These are phyloP conservation scores for Drosophila elegans DNA, from an alignment of 1,140 invertebrate genomes.

Conservation along the genomic window DNA sequence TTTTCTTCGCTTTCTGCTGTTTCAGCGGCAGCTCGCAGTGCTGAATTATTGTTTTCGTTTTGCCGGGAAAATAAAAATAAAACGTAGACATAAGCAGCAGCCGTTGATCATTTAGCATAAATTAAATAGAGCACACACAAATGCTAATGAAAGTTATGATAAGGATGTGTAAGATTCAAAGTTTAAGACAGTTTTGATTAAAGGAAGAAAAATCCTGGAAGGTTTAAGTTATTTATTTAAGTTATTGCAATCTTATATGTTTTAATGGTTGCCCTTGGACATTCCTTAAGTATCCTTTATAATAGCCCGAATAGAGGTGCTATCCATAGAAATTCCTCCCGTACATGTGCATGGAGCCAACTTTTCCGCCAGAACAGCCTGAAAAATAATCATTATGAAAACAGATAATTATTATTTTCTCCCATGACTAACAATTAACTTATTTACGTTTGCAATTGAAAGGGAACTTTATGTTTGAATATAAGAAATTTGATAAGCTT, in stretches of 20 bases:
- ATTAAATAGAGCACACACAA: slow-evolving; percentile 54
- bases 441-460: too few relatives aligned
- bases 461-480: too few relatives aligned
- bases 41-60: slow-evolving; percentile 81
- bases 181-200: neutral
- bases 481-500: too few relatives aligned
- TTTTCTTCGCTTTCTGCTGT: slow-evolving; percentile 52
- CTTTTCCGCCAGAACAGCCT: slow-evolving; percentile 89
- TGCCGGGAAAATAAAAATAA: slow-evolving; percentile 77
- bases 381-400: neutral
- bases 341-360: slow-evolving; percentile 88
- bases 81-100: slow-evolving; percentile 70
- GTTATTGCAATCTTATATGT: neutral
- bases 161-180: slow-evolving; percentile 7
- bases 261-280: neutral
- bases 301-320: slow-evolving; percentile 87
- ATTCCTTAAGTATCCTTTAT: neutral
- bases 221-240: neutral
- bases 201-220: too few relatives aligned
- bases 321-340: slow-evolving; percentile 89
- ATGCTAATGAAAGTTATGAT: slow-evolving; percentile 64
- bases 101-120: slow-evolving; percentile 79
- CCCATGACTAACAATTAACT: too few relatives aligned
- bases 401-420: too few relatives aligned
- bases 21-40: slow-evolving; percentile 45